Evolutionary conservation across 2,113 vertebrate species (phyloP).

Genomic region (Mesoclemmys tuberculata): DNA sequence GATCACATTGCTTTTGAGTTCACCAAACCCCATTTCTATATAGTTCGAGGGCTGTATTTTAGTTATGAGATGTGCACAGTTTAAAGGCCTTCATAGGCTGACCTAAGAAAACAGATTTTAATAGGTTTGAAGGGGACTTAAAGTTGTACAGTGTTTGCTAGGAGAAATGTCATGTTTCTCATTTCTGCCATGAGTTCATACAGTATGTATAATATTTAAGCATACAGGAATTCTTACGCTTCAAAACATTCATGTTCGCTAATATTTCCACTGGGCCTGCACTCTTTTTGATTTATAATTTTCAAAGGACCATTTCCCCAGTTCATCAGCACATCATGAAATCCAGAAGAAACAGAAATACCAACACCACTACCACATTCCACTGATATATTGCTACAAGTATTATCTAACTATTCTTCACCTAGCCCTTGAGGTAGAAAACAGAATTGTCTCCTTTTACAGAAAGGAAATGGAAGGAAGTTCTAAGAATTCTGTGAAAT

Average conservation of each 20-base stretch:
- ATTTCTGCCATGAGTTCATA: conserved; percentile 61
- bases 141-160: conserved; percentile 4
- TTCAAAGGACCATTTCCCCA: conserved; percentile 54
- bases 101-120: conserved; percentile 7
- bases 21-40: neutral
- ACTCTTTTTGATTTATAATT: conserved; percentile 45
- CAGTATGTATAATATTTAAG: conserved; percentile 74
- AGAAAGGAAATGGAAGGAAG: neutral
- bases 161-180: neutral
- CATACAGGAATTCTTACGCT: conserved; percentile 71
- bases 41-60: neutral
- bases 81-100: neutral
- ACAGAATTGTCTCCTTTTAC: neutral
- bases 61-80: neutral
- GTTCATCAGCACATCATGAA: conserved; percentile 34
- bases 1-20: conserved; percentile 1
- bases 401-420: conserved; percentile 26
- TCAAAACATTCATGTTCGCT: conserved; percentile 73
- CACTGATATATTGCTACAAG: conserved; percentile 49
- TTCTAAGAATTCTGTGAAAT: neutral
- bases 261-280: conserved; percentile 60
- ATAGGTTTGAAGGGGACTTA: neutral
- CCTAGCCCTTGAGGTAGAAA: neutral
- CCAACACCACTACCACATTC: neutral
- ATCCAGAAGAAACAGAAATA: conserved; percentile 43